Evolutionary conservation across 2,113 vertebrate species (phyloP), one percentile per base, ranked within the genome.

Genomic region (Ceyx cyanopectus): DNA sequence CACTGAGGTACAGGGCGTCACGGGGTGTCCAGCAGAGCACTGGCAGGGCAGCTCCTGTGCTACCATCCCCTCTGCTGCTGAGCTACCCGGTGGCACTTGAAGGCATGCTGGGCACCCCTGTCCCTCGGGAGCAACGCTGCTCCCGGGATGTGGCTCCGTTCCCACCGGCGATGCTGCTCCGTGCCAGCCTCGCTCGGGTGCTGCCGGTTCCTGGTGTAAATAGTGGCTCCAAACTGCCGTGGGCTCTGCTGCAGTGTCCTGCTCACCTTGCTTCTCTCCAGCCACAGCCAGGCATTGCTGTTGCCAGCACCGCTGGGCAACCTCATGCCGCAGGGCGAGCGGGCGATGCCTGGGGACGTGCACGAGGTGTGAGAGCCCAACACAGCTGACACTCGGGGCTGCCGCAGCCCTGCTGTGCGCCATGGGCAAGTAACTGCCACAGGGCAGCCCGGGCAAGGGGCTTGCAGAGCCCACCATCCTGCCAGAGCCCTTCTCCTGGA

Each of bases 301-400:
- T n/a, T 29, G 48, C 41, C 40, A 10, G 50, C 3, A 2, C 53
- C 2, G 4, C 67, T 2, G 23, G 24, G 5, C 30, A 62, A 5
- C 78, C 48, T n/a, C 2, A 0, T 43, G 81, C 58, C 6, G 0
- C 0, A 0, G 60, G 65, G 6, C 0, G 2, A 40, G 85, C 68
- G 80, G 54, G 61, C 0, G 2, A 58, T 56, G 10, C 53, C 62
- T 4, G 0, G 0, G 11, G 78, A 5, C 2, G 6, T 6, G 3
- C 37, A 1, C 0, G 2, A 70, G 79, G 91, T 0, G 0, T 0
- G 0, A 4, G 1, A 32, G 5, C 7, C 37, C 8, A 0, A 37
- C 2, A 0, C 27, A 3, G 65, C n/a, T 32, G 1, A 1, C 13
- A 14, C 62, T 9, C 0, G 0, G 41, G 8, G 19, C 51, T 70